Evolutionary conservation across 2,113 vertebrate species (phyloP).

Genomic region (Psilopsiagon aurifrons): DNA sequence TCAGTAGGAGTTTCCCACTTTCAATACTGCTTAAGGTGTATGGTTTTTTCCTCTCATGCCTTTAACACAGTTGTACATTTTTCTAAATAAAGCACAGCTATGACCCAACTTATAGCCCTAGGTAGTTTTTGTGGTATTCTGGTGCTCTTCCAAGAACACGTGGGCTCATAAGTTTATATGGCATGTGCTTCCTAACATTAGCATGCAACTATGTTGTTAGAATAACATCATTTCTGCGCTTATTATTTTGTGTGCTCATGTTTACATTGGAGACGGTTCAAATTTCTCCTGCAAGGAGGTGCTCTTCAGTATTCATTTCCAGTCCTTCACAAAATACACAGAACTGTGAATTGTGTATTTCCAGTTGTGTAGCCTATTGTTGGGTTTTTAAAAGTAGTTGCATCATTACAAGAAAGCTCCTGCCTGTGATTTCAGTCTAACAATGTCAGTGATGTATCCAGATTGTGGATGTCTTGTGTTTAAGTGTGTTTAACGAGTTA

Average conservation of each 20-base stretch:
- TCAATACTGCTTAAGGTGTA: background rate
- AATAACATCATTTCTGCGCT: background rate
- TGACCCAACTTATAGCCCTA: background rate
- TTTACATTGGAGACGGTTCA: background rate
- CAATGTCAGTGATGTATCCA: background rate
- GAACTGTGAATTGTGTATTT: background rate
- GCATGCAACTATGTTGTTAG: background rate
- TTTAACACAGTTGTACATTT: background rate
- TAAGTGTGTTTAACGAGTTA: background rate
- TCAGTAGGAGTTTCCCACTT: background rate
- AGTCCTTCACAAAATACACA: background rate
- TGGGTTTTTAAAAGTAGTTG: background rate
- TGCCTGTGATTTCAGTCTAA: background rate
- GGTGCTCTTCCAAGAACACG: background rate
- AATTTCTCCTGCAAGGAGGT: background rate
- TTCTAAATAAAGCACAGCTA: background rate
- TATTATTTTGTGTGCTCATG: background rate
- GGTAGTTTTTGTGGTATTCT: background rate
- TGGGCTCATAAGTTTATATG: background rate
- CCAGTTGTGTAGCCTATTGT: background rate
- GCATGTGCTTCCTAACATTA: background rate
- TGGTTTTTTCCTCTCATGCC: background rate
- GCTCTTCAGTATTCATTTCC: background rate
- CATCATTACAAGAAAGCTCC: background rate
- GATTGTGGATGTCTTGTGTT: background rate